Percentiles rank a stretch among this genome's conserved stretches.
phyloP scores from a whole-genome alignment of 2,113 vertebrate genomes.

The Sinosuthora webbiana region DNA sequence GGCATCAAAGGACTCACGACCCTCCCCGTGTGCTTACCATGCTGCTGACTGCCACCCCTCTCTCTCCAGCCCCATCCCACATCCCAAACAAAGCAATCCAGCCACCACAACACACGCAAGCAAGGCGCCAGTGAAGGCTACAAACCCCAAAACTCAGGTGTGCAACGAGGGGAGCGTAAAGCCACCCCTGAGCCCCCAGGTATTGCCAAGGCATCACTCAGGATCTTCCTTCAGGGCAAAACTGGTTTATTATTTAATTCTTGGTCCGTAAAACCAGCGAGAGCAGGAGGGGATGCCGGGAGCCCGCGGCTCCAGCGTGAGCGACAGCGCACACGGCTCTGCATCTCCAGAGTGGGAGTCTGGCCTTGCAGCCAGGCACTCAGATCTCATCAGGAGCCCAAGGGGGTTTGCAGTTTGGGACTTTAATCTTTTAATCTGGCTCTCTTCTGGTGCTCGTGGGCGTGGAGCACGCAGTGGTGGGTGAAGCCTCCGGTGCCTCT shows the following conservation, averaged over 20 bases:
- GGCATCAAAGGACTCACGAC: background rate
- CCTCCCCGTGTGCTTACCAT: background rate
- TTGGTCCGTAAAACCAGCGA: background rate
- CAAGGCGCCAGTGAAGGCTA: background rate
- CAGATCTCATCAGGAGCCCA: conserved; percentile 1
- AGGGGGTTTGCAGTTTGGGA: background rate
- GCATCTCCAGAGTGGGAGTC: background rate
- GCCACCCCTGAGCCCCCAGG: fast-evolving
- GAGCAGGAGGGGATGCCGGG: background rate
- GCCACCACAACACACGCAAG: background rate
- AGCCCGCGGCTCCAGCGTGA: background rate
- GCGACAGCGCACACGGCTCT: background rate
- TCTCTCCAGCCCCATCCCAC: background rate
- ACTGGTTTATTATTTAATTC: background rate
- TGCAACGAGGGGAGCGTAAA: fast-evolving
- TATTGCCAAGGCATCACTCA: background rate
- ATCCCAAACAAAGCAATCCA: background rate
- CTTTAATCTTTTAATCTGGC: conserved; percentile 26
- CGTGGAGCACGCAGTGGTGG: background rate
- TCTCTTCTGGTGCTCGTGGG: background rate
- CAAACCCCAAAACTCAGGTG: background rate
- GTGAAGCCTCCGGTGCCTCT: background rate
- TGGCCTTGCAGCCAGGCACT: background rate
- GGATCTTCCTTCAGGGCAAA: background rate
- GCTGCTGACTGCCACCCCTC: background rate